Evolutionary conservation across 2,888 invertebrate species (phyloP).

Genomic region (Folsomia candida): DNA sequence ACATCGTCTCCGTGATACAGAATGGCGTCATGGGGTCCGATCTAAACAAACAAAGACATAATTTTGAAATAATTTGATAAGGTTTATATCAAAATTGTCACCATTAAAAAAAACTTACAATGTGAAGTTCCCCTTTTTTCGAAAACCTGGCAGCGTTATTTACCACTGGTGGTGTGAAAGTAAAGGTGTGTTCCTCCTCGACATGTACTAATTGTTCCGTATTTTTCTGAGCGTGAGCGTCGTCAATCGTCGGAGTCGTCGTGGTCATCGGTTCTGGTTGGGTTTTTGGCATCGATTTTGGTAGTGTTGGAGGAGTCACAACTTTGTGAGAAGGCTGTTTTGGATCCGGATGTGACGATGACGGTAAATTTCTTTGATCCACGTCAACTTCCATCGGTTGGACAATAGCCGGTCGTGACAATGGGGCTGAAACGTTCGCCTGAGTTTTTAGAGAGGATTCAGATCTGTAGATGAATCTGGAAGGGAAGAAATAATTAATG

Average conservation of each 20-base stretch:
- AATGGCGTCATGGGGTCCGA: constrained; percentile 72
- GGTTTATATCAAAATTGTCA: too few species aligned
- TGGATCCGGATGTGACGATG: not conserved
- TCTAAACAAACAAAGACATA: not conserved
- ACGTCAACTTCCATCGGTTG: not conserved
- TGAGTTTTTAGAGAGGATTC: constrained; percentile 27
- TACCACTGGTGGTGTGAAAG: not conserved
- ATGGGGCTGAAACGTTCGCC: constrained; percentile 35
- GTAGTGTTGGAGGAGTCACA: not conserved
- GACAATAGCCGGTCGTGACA: constrained; percentile 7
- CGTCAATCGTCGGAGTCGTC: not conserved
- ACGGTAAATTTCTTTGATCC: not conserved
- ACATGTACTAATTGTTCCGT: not conserved
- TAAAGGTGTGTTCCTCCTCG: not conserved
- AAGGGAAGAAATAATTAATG: constrained; percentile 53
- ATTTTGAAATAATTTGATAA: not conserved
- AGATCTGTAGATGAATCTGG: constrained; percentile 55
- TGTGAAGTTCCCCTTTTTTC: constrained; percentile 24
- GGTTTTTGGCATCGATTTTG: not conserved
- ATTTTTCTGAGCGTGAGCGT: not conserved
- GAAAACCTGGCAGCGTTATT: constrained; percentile 25
- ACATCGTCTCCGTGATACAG: constrained; percentile 66
- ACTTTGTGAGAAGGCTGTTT: not conserved
- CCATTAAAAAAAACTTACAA: constrained; percentile 25
- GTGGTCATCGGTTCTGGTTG: not conserved